Evolutionary conservation across 2,113 vertebrate genomes (phyloP).

Genomic region (Campylorhamphus procurvoides): DNA sequence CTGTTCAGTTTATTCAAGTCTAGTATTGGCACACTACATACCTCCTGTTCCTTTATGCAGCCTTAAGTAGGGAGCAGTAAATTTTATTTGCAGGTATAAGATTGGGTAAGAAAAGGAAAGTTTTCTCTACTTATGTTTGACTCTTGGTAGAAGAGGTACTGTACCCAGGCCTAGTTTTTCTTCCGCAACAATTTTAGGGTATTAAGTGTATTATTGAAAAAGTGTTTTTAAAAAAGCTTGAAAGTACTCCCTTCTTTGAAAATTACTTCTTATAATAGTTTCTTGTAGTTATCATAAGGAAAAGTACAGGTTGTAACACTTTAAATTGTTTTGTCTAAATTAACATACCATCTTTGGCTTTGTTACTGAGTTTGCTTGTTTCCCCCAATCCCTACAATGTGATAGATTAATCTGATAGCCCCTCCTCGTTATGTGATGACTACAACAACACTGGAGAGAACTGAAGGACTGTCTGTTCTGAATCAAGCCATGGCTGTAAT

Average conservation of each 20-base stretch:
- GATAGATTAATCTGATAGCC: slow-evolving; percentile 95
- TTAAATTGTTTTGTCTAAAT: background rate
- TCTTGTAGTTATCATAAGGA: background rate
- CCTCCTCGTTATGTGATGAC: slow-evolving; percentile 99
- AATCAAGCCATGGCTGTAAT: slow-evolving; percentile 98
- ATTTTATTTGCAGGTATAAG: background rate
- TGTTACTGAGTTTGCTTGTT: background rate
- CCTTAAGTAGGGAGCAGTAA: background rate
- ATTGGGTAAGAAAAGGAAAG: background rate
- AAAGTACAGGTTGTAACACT: background rate
- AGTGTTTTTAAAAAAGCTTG: background rate
- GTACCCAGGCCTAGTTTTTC: background rate
- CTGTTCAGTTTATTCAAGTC: background rate
- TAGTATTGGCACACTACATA: background rate
- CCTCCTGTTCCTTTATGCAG: background rate
- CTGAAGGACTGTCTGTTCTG: slow-evolving; percentile 94
- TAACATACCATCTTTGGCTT: background rate
- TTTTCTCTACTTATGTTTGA: background rate
- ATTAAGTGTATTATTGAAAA: background rate
- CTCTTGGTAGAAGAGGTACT: background rate
- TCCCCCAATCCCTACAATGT: background rate
- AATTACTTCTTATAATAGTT: background rate
- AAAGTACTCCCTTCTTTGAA: background rate
- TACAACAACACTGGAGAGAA: slow-evolving; percentile 95
- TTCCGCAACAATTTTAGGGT: background rate